phyloP scores from a whole-genome alignment of 2,888 invertebrate genomes.

The Acanthosepion esculentum region DNA sequence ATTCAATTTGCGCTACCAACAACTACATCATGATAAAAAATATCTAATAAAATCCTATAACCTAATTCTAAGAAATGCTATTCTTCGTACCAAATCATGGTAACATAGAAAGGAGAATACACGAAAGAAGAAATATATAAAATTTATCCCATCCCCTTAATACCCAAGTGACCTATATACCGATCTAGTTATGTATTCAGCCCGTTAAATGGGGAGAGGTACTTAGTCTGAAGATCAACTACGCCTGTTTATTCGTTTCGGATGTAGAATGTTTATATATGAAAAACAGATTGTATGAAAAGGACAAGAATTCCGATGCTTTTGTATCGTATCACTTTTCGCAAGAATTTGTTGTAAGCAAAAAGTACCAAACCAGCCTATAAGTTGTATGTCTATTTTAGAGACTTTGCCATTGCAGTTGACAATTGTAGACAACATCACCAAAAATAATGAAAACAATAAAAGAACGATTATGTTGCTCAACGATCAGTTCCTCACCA shows the following conservation, averaged over 20 bases:
- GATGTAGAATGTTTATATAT: not conserved
- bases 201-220: not conserved
- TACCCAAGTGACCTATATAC: no score
- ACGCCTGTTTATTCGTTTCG: not conserved
- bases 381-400: conserved; percentile 60
- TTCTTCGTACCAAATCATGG: no score
- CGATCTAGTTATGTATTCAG: no score
- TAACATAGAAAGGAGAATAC: no score
- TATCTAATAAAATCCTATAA: no score
- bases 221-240: conserved; percentile 2
- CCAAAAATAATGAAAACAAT: conserved; percentile 89
- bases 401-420: conserved; percentile 66
- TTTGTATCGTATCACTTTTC: conserved; percentile 87
- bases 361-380: conserved; percentile 87
- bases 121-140: no score
- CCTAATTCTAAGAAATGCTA: no score
- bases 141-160: no score
- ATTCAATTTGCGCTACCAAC: no score
- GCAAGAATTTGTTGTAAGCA: conserved; percentile 89
- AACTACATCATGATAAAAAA: no score
- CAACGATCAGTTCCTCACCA: conserved; percentile 90
- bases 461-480: conserved; percentile 89
- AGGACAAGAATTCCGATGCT: conserved; percentile 82
- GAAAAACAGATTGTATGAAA: conserved; percentile 47
- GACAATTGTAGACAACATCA: conserved; percentile 87